phyloP scores from a whole-genome alignment of 2,888 invertebrate genomes.

The Dromius quadrimaculatus region DNA sequence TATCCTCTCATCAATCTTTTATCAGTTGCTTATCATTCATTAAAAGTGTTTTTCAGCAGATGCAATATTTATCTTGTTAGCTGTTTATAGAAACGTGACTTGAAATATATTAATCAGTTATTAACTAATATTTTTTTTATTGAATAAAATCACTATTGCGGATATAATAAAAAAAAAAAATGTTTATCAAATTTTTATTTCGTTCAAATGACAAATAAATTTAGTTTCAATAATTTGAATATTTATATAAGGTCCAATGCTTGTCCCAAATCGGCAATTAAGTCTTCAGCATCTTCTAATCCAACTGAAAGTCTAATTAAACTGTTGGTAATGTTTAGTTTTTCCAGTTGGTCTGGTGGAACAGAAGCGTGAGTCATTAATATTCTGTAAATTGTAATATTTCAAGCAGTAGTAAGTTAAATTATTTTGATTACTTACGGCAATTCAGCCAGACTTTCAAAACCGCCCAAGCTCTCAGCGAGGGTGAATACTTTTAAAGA shows the following conservation, averaged over 20 bases:
- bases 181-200: no score
- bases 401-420: neutral
- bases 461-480: conserved; percentile 96
- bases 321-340: conserved; percentile 85
- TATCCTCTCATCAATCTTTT: neutral
- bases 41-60: neutral
- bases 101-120: no score
- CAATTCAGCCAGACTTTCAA: conserved; percentile 93
- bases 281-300: conserved; percentile 87
- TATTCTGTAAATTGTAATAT: conserved; percentile 74
- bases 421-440: conserved; percentile 75
- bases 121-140: no score
- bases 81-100: no score
- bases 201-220: no score
- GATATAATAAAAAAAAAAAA: no score
- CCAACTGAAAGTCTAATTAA: conserved; percentile 92
- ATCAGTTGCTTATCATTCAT: neutral
- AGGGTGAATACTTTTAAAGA: conserved; percentile 84
- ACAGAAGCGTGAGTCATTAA: conserved; percentile 97
- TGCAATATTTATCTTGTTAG: no score
- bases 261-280: conserved; percentile 85
- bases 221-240: no score
- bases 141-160: no score
- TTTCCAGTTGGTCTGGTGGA: conserved; percentile 77
- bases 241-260: conserved; percentile 72